phyloP scores from a whole-genome alignment of 2,113 vertebrate genomes.

The Narcine bancroftii region DNA sequence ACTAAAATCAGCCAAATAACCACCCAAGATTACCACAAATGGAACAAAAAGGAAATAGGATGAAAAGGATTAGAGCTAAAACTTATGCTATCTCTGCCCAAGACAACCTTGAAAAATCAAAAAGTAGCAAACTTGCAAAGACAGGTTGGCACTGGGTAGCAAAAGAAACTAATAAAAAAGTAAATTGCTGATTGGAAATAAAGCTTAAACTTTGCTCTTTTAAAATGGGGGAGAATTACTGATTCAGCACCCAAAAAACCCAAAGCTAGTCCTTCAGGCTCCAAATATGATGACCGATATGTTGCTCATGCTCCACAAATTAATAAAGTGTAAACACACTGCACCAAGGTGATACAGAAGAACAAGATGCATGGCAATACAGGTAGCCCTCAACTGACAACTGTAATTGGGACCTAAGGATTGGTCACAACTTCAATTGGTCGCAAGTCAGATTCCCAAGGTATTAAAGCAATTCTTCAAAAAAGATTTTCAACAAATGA shows the following conservation, averaged over 20 bases:
- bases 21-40: not conserved
- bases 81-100: not conserved
- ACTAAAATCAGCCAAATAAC: not conserved
- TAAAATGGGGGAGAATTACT: not conserved
- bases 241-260: not conserved
- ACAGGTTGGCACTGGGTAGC: not conserved
- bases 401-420: no score
- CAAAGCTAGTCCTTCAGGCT: not conserved
- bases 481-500: no score
- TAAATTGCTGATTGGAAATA: no score
- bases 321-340: not conserved
- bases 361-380: slow-evolving; percentile 36
- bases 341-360: not conserved
- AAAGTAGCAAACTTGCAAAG: not conserved
- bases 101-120: not conserved
- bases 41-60: not conserved
- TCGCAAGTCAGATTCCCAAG: no score
- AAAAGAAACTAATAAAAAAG: no score
- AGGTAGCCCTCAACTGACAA: no score
- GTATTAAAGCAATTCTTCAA: no score
- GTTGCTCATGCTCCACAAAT: not conserved
- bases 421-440: no score
- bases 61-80: not conserved
- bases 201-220: not conserved
- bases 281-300: not conserved